Percentiles rank a stretch among this genome's conserved stretches.
Evolutionary conservation across 2,888 invertebrate genomes (phyloP).

Genomic region (Brenthis daphne): DNA sequence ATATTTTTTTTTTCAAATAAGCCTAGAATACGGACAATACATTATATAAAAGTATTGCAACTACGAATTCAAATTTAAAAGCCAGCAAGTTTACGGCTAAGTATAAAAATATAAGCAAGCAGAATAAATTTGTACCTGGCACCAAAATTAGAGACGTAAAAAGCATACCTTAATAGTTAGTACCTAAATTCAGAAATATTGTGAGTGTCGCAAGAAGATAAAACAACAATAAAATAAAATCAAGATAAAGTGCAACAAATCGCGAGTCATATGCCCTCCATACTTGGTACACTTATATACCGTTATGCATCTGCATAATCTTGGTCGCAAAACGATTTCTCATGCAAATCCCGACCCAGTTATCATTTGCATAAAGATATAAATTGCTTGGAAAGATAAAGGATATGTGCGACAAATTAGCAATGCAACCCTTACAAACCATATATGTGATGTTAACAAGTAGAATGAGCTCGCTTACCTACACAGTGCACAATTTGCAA

Average conservation of each 20-base stretch:
- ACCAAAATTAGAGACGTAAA: not conserved
- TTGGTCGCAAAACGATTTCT: conserved; percentile 36
- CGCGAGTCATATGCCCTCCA: conserved; percentile 66
- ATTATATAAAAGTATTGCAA: too few species aligned
- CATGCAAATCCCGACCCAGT: conserved; percentile 38
- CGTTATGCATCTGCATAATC: conserved; percentile 59
- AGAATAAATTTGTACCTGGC: not conserved
- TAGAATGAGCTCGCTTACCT: not conserved
- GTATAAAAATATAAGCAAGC: not conserved
- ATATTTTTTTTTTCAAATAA: too few species aligned
- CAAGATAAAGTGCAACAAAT: conserved; percentile 72
- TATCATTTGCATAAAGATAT: conserved; percentile 30
- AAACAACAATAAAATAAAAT: conserved; percentile 38
- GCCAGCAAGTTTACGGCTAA: not conserved
- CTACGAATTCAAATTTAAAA: not conserved
- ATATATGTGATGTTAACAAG: conserved; percentile 36
- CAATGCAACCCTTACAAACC: conserved; percentile 46
- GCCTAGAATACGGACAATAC: too few species aligned
- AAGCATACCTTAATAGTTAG: not conserved
- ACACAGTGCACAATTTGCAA: too few species aligned
- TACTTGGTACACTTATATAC: conserved; percentile 58
- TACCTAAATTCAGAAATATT: conserved; percentile 10
- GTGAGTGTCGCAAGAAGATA: conserved; percentile 11
- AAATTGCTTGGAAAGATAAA: conserved; percentile 28
- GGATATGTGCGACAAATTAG: conserved; percentile 37